A percentile compares a stretch with the other conserved stretches of the same genome.
phyloP scores from a whole-genome alignment of 2,888 invertebrate genomes.

The Sipunculus nudus region DNA sequence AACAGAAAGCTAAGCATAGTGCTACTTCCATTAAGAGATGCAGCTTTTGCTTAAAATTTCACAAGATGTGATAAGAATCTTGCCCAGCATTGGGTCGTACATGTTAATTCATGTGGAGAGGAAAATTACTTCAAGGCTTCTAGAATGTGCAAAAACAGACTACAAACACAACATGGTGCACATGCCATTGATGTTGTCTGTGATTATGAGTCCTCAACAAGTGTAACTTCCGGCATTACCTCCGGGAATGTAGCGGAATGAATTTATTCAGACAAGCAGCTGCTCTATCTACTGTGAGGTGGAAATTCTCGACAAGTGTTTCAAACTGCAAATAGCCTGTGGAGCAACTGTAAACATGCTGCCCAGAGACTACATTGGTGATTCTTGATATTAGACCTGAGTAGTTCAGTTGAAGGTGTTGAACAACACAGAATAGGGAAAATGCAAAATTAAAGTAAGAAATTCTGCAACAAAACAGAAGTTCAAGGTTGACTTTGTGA shows the following conservation, averaged over 20 bases:
- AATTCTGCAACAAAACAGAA: background rate
- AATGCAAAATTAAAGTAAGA: background rate
- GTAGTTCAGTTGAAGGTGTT: slow-evolving; percentile 1
- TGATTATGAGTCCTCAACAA: too few relatives aligned
- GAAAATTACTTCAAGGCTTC: background rate
- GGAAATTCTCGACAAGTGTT: background rate
- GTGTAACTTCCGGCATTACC: too few relatives aligned
- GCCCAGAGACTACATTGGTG: background rate
- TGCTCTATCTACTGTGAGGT: too few relatives aligned
- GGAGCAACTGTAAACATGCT: slow-evolving; percentile 16
- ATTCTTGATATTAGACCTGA: background rate
- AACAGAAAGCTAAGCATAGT: too few relatives aligned
- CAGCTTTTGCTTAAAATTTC: too few relatives aligned
- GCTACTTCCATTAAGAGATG: too few relatives aligned
- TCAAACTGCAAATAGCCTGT: slow-evolving; percentile 23
- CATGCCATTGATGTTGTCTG: too few relatives aligned
- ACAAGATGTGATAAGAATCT: too few relatives aligned
- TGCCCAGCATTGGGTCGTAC: slow-evolving; percentile 4
- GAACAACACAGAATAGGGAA: slow-evolving; percentile 2
- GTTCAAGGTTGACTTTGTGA: slow-evolving; percentile 5
- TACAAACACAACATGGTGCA: background rate
- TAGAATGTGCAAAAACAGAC: background rate
- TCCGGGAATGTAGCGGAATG: too few relatives aligned
- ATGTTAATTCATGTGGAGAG: background rate
- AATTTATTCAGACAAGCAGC: too few relatives aligned